phyloP scores from a whole-genome alignment of 2,113 vertebrate species.

The Pimephales promelas region DNA sequence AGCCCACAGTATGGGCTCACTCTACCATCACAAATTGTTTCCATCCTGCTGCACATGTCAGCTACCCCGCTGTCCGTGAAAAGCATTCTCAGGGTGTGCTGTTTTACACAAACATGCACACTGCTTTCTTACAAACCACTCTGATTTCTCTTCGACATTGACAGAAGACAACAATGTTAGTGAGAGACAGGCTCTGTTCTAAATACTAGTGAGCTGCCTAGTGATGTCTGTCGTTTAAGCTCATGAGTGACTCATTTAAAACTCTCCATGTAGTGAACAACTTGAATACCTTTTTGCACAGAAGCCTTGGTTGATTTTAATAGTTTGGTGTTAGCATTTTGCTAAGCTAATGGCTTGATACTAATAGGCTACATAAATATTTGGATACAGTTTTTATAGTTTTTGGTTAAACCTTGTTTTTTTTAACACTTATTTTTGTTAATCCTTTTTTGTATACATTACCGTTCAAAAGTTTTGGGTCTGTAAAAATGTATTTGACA shows the following conservation, averaged over 20 bases:
- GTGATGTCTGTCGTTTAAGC: neutral
- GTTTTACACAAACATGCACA: neutral
- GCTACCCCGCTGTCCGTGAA: neutral
- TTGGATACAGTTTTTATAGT: neutral
- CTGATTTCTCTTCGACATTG: neutral
- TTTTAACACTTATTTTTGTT: neutral
- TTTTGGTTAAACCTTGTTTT: neutral
- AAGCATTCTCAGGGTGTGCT: conserved; percentile 32
- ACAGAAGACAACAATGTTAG: neutral
- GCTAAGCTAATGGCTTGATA: neutral
- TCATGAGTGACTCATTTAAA: neutral
- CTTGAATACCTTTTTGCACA: neutral
- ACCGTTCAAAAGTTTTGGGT: neutral
- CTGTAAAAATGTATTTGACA: neutral
- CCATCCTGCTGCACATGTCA: neutral
- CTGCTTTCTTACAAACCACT: neutral
- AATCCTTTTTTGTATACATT: neutral
- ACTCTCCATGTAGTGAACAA: neutral
- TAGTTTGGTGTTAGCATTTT: neutral
- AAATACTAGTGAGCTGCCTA: neutral
- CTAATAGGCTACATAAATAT: neutral
- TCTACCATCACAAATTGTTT: neutral
- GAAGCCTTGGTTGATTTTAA: neutral
- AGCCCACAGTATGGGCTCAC: neutral
- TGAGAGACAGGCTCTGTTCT: neutral